These are phyloP conservation scores for Tragelaphus imberbis DNA, from an alignment of 2,113 vertebrate genomes.

Conservation along the genomic window DNA sequence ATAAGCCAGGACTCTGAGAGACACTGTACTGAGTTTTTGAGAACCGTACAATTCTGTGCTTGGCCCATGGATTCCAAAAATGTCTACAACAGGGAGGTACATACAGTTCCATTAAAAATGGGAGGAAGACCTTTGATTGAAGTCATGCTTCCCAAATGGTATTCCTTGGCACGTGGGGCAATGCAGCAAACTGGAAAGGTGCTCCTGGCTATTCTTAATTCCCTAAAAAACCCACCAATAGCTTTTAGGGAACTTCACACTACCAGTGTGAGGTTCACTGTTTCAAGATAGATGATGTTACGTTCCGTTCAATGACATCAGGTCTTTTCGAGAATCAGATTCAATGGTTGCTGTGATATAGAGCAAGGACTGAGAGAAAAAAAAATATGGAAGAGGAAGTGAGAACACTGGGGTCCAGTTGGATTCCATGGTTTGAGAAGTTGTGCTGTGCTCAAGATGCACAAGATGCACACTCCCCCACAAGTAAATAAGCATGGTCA, in stretches of 20 bases:
- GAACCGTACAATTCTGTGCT: neutral
- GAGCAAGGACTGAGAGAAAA: neutral
- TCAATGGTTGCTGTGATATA: neutral
- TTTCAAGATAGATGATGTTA: neutral
- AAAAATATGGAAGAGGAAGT: neutral
- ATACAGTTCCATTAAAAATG: neutral
- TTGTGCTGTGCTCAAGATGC: neutral
- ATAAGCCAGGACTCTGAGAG: neutral
- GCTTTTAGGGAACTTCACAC: no score
- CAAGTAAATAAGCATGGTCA: neutral
- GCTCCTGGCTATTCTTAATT: neutral
- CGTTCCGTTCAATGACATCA: neutral
- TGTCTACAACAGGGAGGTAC: neutral
- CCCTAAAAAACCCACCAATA: neutral
- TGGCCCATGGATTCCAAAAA: neutral
- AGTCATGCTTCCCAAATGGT: neutral
- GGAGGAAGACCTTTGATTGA: neutral
- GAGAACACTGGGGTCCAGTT: neutral
- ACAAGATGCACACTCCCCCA: rapidly evolving
- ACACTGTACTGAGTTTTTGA: neutral
- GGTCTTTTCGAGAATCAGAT: neutral
- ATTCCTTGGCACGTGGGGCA: rapidly evolving
- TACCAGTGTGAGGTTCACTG: neutral
- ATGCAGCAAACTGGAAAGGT: neutral
- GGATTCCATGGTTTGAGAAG: neutral